Base-by-base conservation (phyloP, 1,140 invertebrate genomes). In the Heterodera carotae region DNA sequence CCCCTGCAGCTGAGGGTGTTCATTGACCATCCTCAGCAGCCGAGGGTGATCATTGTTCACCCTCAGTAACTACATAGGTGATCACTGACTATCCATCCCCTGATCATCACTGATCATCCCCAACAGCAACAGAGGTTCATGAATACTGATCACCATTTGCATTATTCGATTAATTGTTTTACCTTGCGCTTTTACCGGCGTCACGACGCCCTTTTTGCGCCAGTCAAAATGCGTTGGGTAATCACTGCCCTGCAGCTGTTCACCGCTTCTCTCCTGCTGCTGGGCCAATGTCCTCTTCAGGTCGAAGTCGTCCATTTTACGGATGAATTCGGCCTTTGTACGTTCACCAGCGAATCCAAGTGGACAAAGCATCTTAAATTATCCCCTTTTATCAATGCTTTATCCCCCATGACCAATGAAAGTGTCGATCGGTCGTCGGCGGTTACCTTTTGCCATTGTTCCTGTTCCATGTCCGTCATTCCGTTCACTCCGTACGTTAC, bases 161-260 rank as follows among this genome's bases (percentile, higher is more conserved):
- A n/a, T n/a, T n/a, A n/a, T n/a, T n/a, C n/a, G n/a, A n/a, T n/a
- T n/a, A n/a, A n/a, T 87, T 33, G 15, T 39, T 33, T 27, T 64
- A 79, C 76, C 89, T 84, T 90, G 90, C 79, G 89, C 86, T 75
- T 89, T 89, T 8, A 90, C 88, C 15, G 85, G 82, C 4, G 90
- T 90, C 10, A 90, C 89, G 77, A 88, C 88, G 15, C 89, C 88
- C 70, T 89, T 85, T 1, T 76, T 82, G 48, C 89, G 86, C 89
- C 89, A 90, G 82, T 90, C 90, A 43, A 90, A 88, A 48, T 80
- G 78, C 15, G 62, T 48, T 5, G 83, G 83, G 75, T 84, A 84
- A n/a, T 73, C 56, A 56, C 68, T 39, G 56, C 70, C 62, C 25
- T 67, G 39, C 69, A n/a, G n/a, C n/a, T n/a, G n/a, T n/a, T n/a